Base-by-base conservation (phyloP, 2,888 invertebrate genomes). In the Kuschelorhynchus macadamiae region DNA sequence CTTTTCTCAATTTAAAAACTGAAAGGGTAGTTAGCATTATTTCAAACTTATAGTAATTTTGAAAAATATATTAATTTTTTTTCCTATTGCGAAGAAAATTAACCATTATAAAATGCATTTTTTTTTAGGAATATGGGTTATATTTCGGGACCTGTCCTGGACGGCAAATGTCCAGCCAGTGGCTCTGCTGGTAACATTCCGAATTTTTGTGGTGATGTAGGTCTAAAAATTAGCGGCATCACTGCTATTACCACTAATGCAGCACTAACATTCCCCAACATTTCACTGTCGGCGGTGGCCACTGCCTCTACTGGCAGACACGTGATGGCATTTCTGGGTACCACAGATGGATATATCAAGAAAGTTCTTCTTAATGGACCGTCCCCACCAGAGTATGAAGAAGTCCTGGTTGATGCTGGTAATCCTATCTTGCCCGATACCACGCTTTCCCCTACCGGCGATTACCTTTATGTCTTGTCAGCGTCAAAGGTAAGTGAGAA, bases 261-360 rank as follows among this genome's bases (percentile, higher is more conserved):
- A 2, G 86, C 92, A 56, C 87, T 92, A 74, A 89, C 89, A 81
- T 97, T 91, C 86, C 92, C 91, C 73, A 90, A 94, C 79, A 90
- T 91, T 41, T 91, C 93, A 33, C 84, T 96, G 62, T 93, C 94
- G 21, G 93, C 96, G 12, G 89, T 98, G 16, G 91, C 95, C 0
- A 91, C 96, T 77, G 92, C 96, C 63, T 91, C 92, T 14, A 95
- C 96, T 4, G 94, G 96, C 67, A 90, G 92, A 61, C 96, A 97
- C 83, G 96, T 97, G 9, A 91, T 98, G 67, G 96, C 95, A 18
- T 97, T 98, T 85, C 87, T 97, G 50, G 98, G 98, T 25, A 97
- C 97, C 0, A 90, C 88, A 73, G 88, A 90, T 72, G 98, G 98
- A 20, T 84, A 85, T 52, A 85, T 98, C 52, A 95, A 95, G 81